Conservation (phyloP, 2,888 invertebrate genomes). For the Drosophila robusta region DNA sequence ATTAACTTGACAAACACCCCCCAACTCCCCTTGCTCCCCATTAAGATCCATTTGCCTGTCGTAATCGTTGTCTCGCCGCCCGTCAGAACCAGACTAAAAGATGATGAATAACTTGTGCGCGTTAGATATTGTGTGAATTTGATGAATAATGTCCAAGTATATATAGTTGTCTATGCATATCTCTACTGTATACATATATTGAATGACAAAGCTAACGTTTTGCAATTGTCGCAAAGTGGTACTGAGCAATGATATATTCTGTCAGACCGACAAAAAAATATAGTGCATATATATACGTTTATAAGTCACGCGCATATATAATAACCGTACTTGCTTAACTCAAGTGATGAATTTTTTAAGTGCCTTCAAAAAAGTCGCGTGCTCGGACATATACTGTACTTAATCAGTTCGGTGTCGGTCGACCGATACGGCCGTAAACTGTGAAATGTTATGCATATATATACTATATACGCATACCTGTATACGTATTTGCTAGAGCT, state of each 20-base stretch:
- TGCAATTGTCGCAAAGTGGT: conserved; percentile 42
- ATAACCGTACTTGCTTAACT: conserved; percentile 30
- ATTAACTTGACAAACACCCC: conserved; percentile 56
- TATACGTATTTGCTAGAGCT: conserved; percentile 13
- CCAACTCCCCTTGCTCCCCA: not conserved
- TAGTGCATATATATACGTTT: not conserved
- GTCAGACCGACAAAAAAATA: conserved; percentile 20
- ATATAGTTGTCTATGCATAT: conserved; percentile 16
- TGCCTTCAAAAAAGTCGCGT: conserved; percentile 39
- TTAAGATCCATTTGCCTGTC: not conserved
- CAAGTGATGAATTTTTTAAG: conserved; percentile 7
- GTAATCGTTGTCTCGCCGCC: conserved; percentile 25
- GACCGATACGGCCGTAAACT: conserved; percentile 34
- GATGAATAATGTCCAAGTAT: conserved; percentile 54
- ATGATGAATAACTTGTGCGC: conserved; percentile 57
- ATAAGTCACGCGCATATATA: conserved; percentile 50
- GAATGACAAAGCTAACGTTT: conserved; percentile 36
- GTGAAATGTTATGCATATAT: conserved; percentile 33
- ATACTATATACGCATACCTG: not conserved
- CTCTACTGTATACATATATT: conserved; percentile 9
- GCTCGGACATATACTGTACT: conserved; percentile 39
- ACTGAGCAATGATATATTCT: conserved; percentile 45
- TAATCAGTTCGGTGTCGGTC: conserved; percentile 22
- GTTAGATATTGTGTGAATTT: conserved; percentile 43
- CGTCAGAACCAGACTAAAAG: conserved; percentile 32